phyloP scores from a whole-genome alignment of 2,888 invertebrate genomes.

The Sphinx pinastri region DNA sequence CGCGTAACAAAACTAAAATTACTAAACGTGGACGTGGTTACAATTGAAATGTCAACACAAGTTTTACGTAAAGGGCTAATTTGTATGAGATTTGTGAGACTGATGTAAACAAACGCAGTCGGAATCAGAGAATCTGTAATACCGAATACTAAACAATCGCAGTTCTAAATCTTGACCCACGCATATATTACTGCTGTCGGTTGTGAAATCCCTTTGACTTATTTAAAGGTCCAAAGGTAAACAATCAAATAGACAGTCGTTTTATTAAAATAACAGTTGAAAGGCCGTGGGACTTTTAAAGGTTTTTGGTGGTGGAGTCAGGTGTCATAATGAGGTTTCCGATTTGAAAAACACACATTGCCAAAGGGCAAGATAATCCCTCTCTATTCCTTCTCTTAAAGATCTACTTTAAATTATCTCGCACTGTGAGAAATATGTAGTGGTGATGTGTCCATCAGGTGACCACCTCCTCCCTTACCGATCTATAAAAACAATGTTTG shows the following conservation, averaged over 20 bases:
- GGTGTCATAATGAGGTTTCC: too few species aligned
- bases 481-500: neutral
- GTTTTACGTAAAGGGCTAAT: conserved; percentile 3
- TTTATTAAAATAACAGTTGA: neutral
- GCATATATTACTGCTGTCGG: conserved; percentile 11
- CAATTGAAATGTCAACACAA: neutral
- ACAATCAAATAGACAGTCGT: neutral
- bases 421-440: too few species aligned
- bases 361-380: too few species aligned
- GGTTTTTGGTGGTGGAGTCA: too few species aligned
- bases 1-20: neutral
- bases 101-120: conserved; percentile 2
- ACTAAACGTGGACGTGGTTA: neutral
- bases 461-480: too few species aligned
- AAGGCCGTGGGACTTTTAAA: neutral
- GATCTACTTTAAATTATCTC: too few species aligned
- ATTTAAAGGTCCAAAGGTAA: conserved; percentile 16
- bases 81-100: conserved; percentile 9
- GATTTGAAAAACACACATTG: too few species aligned
- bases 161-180: conserved; percentile 21
- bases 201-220: conserved; percentile 14
- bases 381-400: too few species aligned
- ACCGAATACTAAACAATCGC: conserved; percentile 3
- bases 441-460: too few species aligned
- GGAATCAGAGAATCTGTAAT: neutral